Evolutionary conservation across 2,888 invertebrate species (phyloP).

Genomic region (Acrobasis consociella): DNA sequence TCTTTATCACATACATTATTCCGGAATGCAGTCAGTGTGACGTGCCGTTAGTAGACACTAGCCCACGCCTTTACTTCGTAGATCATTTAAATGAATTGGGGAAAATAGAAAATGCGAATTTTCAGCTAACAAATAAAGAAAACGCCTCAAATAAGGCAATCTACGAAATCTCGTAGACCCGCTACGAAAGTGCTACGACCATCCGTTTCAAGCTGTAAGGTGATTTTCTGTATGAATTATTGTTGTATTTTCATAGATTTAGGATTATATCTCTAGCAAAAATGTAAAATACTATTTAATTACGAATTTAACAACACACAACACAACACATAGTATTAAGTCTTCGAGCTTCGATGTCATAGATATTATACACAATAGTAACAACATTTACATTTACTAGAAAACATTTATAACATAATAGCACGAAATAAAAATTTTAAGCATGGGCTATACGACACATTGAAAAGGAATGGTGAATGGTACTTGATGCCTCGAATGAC

Average conservation of each 20-base stretch:
- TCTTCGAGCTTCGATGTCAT: too few species aligned
- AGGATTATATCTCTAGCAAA: too few species aligned
- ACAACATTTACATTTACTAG: too few species aligned
- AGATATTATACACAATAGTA: too few species aligned
- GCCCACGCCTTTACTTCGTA: conserved; percentile 5
- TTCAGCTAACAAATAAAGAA: not conserved
- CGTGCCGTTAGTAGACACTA: conserved; percentile 42
- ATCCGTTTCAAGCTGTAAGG: not conserved
- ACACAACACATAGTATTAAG: too few species aligned
- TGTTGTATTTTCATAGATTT: too few species aligned
- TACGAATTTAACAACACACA: too few species aligned
- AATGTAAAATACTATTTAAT: too few species aligned
- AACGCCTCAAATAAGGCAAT: conserved; percentile 18
- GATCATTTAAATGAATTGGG: not conserved
- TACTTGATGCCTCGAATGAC: not conserved
- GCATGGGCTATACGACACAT: too few species aligned
- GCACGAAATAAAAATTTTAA: too few species aligned
- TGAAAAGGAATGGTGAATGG: not conserved
- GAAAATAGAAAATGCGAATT: not conserved
- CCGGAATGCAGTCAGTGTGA: conserved; percentile 45
- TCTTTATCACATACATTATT: conserved; percentile 44
- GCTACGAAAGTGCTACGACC: conserved; percentile 68
- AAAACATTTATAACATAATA: too few species aligned
- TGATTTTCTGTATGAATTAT: not conserved
- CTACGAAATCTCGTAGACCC: conserved; percentile 66